Conservation (phyloP, 2,797 vertebrate species). For the Eurystomus glaucurus region DNA sequence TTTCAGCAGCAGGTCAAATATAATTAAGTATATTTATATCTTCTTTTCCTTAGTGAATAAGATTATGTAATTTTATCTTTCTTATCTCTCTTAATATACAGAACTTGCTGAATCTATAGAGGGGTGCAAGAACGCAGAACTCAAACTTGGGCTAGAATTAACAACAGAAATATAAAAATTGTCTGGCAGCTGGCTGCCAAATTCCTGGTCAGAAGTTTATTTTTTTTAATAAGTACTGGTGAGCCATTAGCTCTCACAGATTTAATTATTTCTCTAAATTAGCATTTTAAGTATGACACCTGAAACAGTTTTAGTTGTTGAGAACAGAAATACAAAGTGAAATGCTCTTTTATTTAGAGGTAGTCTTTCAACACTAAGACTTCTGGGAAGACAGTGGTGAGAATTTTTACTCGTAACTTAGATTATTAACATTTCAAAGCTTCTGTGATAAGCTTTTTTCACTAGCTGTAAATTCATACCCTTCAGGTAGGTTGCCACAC, state of each 20-base stretch:
- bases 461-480: not conserved
- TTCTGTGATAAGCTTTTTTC: not conserved
- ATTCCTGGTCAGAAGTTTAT: not conserved
- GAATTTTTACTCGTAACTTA: not conserved
- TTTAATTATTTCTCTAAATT: not conserved
- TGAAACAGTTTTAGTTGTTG: not conserved
- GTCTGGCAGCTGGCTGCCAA: not conserved
- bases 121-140: not conserved
- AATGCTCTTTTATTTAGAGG: not conserved
- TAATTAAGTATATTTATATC: not conserved
- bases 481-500: not conserved
- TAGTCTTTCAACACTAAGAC: not conserved
- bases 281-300: not conserved
- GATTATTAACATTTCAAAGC: not conserved
- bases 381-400: not conserved
- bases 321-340: not conserved
- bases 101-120: not conserved
- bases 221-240: not conserved
- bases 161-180: not conserved
- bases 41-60: not conserved
- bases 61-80: not conserved
- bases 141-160: constrained; percentile 6
- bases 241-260: not conserved
- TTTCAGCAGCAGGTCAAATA: not conserved
- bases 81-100: not conserved